Evolutionary conservation across 1,140 invertebrate genomes (phyloP).

Genomic region (Philotrypesis tridentata): DNA sequence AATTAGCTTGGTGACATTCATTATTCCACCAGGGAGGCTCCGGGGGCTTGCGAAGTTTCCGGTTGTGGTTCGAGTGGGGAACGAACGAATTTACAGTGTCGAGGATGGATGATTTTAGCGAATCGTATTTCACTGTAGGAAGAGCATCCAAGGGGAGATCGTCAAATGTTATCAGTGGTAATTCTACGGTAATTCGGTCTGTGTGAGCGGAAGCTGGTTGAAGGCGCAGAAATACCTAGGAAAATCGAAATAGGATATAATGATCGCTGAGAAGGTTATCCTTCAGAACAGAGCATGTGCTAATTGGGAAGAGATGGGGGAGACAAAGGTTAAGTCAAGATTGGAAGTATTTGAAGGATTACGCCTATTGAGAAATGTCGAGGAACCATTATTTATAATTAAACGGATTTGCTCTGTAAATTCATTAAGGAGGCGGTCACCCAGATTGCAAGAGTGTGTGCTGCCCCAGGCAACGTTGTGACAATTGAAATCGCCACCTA

Average conservation of each 20-base stretch:
- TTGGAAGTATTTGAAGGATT: background rate
- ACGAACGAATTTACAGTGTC: no score
- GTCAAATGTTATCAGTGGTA: no score
- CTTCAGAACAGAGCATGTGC: no score
- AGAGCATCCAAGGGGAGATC: no score
- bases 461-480: background rate
- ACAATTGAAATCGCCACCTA: constrained; percentile 22
- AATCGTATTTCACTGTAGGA: no score
- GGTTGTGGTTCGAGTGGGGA: no score
- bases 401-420: background rate
- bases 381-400: background rate
- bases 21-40: background rate
- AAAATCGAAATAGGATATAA: no score
- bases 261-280: no score
- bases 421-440: background rate
- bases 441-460: background rate
- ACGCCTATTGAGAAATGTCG: background rate
- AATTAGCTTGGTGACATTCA: background rate
- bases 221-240: no score
- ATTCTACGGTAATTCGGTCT: no score
- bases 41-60: background rate
- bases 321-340: constrained; percentile 13
- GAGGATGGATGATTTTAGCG: no score
- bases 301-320: constrained; percentile 2
- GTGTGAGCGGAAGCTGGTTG: no score